phyloP scores from a whole-genome alignment of 2,888 invertebrate species.

The Invenusta paracnida region DNA sequence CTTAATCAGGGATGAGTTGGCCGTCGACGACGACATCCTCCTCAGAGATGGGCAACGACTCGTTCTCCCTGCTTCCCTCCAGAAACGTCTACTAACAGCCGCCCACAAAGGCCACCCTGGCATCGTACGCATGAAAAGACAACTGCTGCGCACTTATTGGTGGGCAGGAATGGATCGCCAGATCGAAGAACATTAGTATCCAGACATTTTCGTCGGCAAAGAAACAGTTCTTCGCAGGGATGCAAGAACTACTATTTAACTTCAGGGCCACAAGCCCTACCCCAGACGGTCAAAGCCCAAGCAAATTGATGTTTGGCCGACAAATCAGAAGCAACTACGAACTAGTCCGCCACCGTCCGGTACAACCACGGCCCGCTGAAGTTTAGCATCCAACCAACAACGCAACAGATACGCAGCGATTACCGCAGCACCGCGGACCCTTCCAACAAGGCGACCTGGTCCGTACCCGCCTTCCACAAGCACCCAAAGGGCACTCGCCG shows the following conservation, averaged over 20 bases:
- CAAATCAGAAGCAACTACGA: background rate
- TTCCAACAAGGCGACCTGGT: conserved; percentile 7
- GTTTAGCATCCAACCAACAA: background rate
- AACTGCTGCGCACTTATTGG: conserved; percentile 20
- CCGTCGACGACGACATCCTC: conserved; percentile 26
- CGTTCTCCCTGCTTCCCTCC: background rate
- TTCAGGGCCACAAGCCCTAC: no score
- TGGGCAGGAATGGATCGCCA: conserved; percentile 16
- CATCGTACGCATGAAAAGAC: conserved; percentile 27
- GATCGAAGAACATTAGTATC: background rate
- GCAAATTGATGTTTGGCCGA: conserved; percentile 10
- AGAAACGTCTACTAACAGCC: background rate
- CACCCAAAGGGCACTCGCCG: conserved; percentile 2
- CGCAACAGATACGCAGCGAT: no score
- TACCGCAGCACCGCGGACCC: background rate
- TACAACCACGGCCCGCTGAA: background rate
- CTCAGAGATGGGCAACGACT: background rate
- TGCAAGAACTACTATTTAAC: background rate
- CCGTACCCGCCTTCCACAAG: background rate
- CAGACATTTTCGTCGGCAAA: background rate
- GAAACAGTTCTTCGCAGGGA: background rate
- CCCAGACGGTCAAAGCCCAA: no score
- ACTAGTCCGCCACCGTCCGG: background rate
- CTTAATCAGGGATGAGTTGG: conserved; percentile 8
- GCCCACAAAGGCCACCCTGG: conserved; percentile 35